Conservation (phyloP, 1,140 invertebrate genomes). For the Neelides sp. region DNA sequence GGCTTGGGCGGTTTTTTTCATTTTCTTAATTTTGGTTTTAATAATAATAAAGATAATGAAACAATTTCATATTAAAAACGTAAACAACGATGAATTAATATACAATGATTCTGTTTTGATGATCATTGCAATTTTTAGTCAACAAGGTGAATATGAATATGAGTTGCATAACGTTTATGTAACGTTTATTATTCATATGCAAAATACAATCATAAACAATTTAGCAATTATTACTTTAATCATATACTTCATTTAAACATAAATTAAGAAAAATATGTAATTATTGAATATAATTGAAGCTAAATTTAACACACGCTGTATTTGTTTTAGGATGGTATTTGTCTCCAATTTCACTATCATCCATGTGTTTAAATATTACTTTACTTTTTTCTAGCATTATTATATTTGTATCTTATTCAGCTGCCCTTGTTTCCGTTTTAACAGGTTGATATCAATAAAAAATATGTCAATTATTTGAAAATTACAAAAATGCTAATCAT, state of each 20-base stretch:
- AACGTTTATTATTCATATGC: not conserved
- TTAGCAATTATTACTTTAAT: too few species aligned
- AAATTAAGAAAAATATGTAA: too few species aligned
- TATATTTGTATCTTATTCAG: constrained; percentile 13
- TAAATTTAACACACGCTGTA: not conserved
- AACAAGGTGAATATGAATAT: not conserved
- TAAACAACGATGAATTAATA: not conserved
- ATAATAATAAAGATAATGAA: not conserved
- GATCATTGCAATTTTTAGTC: not conserved
- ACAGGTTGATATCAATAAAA: too few species aligned
- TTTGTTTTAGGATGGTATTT: constrained; percentile 12
- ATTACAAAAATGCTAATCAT: too few species aligned
- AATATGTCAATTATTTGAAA: too few species aligned
- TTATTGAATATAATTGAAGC: too few species aligned
- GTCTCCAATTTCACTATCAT: not conserved
- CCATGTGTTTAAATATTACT: constrained; percentile 7
- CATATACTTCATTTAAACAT: too few species aligned
- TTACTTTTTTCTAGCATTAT: not conserved
- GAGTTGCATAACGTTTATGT: not conserved
- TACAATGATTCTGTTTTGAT: not conserved
- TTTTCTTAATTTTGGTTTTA: not conserved
- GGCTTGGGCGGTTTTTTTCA: not conserved
- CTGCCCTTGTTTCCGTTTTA: constrained; percentile 12
- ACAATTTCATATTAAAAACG: not conserved
- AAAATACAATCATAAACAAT: too few species aligned